Conservation (phyloP, 2,113 vertebrate species). For the Anas platyrhynchos region DNA sequence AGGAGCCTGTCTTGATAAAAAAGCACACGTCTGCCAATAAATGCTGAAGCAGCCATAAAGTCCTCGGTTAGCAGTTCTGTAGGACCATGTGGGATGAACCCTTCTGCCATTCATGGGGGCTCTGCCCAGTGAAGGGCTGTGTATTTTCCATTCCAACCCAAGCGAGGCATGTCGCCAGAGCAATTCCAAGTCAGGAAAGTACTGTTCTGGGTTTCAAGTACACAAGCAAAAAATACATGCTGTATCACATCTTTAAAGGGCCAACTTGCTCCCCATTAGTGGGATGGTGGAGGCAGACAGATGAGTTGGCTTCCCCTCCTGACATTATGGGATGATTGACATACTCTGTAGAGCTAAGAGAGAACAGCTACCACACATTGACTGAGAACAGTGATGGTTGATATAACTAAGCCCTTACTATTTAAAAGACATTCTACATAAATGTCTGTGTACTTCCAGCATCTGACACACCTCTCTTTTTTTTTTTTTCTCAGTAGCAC, state of each 20-base stretch:
- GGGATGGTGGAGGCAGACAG: not conserved
- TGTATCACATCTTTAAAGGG: not conserved
- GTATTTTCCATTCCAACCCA: not conserved
- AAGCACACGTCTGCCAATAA: not conserved
- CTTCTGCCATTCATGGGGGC: not conserved
- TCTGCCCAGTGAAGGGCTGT: not conserved
- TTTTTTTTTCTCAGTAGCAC: not conserved
- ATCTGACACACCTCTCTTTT: not conserved
- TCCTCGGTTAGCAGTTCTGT: not conserved
- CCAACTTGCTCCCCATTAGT: not conserved
- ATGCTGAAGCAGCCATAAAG: not conserved
- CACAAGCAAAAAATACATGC: not conserved
- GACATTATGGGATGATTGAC: slow-evolving; percentile 6
- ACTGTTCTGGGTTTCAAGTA: not conserved
- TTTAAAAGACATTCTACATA: not conserved
- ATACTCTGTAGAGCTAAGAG: not conserved
- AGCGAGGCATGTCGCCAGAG: not conserved
- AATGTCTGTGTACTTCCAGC: not conserved
- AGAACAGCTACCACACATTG: slow-evolving; percentile 23
- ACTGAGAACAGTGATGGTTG: slow-evolving; percentile 39
- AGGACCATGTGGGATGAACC: not conserved
- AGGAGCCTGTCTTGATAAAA: slow-evolving; percentile 27
- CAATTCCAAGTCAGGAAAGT: not conserved
- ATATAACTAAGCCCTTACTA: not conserved
- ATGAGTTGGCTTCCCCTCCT: not conserved